phyloP scores from a whole-genome alignment of 2,888 invertebrate species.

The Dynastes tityus region DNA sequence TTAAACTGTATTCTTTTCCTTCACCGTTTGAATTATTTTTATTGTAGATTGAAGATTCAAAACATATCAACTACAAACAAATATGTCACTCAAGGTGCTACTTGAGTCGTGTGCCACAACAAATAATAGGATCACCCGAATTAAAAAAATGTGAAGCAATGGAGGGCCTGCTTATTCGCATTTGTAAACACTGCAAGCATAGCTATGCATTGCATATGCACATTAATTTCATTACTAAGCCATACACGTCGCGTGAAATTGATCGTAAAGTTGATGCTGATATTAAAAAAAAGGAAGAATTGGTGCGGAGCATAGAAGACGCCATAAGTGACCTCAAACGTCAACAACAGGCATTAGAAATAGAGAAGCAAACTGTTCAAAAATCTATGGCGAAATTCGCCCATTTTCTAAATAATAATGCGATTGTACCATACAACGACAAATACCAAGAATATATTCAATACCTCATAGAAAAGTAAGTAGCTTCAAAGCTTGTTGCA shows the following conservation, averaged over 20 bases:
- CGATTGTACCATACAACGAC: conserved; percentile 65
- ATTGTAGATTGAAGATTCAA: conserved; percentile 59
- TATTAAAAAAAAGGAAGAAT: conserved; percentile 54
- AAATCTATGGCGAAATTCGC: conserved; percentile 64
- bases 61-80: conserved; percentile 62
- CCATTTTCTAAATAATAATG: conserved; percentile 64
- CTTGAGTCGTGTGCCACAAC: conserved; percentile 61
- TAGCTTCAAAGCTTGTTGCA: not conserved
- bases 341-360: conserved; percentile 53
- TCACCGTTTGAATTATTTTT: not conserved
- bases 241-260: conserved; percentile 51
- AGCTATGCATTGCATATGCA: conserved; percentile 64
- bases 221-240: conserved; percentile 63
- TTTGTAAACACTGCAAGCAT: conserved; percentile 61
- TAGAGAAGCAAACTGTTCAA: conserved; percentile 61
- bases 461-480: conserved; percentile 63
- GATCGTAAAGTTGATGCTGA: conserved; percentile 58
- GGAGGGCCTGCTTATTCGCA: conserved; percentile 33
- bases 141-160: conserved; percentile 62
- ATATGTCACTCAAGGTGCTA: conserved; percentile 64
- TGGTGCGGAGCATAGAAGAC: not conserved
- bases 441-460: conserved; percentile 64
- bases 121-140: conserved; percentile 62
- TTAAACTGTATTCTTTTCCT: no score
- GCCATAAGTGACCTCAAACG: conserved; percentile 12